Evolutionary conservation across 2,888 invertebrate species (phyloP), one percentile per base, ranked within the genome.

Genomic region (Melanostoma mellinum): DNA sequence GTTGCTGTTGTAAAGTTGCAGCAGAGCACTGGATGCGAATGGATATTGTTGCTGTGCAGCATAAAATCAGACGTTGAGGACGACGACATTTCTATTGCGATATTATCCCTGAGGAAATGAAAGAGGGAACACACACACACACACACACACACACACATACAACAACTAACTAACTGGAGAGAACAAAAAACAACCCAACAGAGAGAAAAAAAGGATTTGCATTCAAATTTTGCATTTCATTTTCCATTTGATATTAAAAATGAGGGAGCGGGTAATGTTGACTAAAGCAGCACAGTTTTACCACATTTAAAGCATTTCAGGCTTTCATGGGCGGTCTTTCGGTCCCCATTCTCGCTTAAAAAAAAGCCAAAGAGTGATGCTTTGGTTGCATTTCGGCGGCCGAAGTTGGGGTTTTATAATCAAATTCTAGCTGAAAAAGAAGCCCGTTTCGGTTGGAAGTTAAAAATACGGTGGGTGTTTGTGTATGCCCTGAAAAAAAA

Each of bases 171-270:
- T 38, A 56, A 32, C 8, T 32, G 4, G 10, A 46, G 35, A 46
- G 6, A 36, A 10, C n/a, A 53, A n/a, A 33, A 44, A 58, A 33
- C 10, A 55, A 56, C 8, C 3, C 32, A 32, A 33, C 33, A 5
- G 20, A 53, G 9, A 33, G 32, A 1, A 36, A 32, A 56, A 35
- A 60, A 61, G 68, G 69, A 69, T 65, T 78, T 65, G 58, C 58
- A 74, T 74, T 67, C 42, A 67, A 60, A 67, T 75, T 74, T 68
- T 79, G 79, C 79, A 79, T 68, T 79, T 74, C 74, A 79, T 79
- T 79, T 74, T 73, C 73, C 74, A 61, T 78, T 79, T 73, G 60
- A 68, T 74, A 50, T 79, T 50, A 55, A 79, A 61, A 79, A 68
- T 32, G 36, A 65, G 46, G 42, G 36, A 38, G 33, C 10, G 33